Conservation (phyloP, 2,797 vertebrate genomes). For the Sebastes cheni region DNA sequence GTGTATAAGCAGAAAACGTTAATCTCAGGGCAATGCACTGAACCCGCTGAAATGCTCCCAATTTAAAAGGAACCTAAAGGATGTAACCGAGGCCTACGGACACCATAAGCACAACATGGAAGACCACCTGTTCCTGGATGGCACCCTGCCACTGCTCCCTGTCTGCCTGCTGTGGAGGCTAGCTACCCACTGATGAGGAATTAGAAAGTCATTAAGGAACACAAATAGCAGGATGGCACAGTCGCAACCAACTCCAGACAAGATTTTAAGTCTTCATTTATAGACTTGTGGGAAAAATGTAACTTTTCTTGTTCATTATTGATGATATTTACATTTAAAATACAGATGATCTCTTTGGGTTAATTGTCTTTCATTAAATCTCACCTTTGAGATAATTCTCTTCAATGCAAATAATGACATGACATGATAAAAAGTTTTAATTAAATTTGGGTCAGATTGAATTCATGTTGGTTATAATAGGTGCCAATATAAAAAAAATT, state of each 20-base stretch:
- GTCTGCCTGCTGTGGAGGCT: conserved; percentile 85
- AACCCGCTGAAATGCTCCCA: conserved; percentile 39
- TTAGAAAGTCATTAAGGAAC: conserved; percentile 90
- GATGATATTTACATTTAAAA: conserved; percentile 27
- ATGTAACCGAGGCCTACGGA: conserved; percentile 75
- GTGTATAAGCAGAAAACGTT: conserved; percentile 31
- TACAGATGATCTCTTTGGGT: background rate
- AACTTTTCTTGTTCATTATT: conserved; percentile 1
- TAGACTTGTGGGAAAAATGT: conserved; percentile 1
- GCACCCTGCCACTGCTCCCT: conserved; percentile 77
- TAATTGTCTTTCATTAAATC: conserved; percentile 23
- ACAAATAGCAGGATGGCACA: conserved; percentile 82
- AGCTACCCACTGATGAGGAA: conserved; percentile 86
- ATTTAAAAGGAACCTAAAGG: conserved; percentile 65
- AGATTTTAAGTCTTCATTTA: conserved; percentile 61
- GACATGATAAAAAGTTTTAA: background rate
- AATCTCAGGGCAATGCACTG: conserved; percentile 14
- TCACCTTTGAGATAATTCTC: background rate
- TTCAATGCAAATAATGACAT: background rate
- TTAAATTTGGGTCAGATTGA: background rate
- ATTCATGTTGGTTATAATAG: background rate
- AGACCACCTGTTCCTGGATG: conserved; percentile 79
- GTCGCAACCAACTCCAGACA: conserved; percentile 59
- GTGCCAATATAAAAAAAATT: background rate
- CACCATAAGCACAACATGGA: conserved; percentile 74